These are phyloP conservation scores for Drosophila tristis DNA, from an alignment of 1,140 invertebrate genomes.

Conservation along the genomic window DNA sequence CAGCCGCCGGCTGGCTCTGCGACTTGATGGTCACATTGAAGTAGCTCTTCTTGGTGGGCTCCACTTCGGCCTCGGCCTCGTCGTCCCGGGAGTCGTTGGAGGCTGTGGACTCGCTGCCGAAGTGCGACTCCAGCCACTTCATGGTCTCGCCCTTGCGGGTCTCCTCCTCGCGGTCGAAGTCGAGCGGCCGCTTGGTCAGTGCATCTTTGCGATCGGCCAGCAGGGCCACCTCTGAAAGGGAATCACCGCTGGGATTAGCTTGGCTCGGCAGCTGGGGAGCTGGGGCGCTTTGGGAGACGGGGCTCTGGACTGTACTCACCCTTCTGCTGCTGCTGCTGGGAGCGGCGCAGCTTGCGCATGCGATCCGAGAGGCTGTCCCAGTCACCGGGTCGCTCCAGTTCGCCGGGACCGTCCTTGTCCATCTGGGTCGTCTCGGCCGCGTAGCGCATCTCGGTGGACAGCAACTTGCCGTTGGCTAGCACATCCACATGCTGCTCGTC, in stretches of 20 bases:
- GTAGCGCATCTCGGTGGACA: conserved; percentile 91
- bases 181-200: conserved; percentile 90
- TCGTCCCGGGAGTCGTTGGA: conserved; percentile 88
- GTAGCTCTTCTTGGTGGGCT: conserved; percentile 88
- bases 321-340: conserved; percentile 85
- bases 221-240: conserved; percentile 80
- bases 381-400: conserved; percentile 87
- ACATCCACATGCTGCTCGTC: conserved; percentile 91
- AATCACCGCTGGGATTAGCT: neutral
- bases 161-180: conserved; percentile 94
- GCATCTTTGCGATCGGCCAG: conserved; percentile 90
- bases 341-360: conserved; percentile 87
- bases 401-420: conserved; percentile 86
- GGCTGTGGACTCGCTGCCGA: conserved; percentile 92
- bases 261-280: neutral
- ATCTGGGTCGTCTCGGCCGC: conserved; percentile 90
- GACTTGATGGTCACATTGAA: conserved; percentile 93
- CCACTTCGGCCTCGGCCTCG: conserved; percentile 85
- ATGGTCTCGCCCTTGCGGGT: conserved; percentile 94
- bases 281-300: no score
- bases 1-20: conserved; percentile 83
- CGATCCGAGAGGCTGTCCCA: conserved; percentile 91
- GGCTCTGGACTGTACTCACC: conserved; percentile 54
- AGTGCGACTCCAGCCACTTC: conserved; percentile 95
- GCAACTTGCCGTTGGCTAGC: conserved; percentile 89